Evolutionary conservation across 2,113 vertebrate genomes (phyloP).

Genomic region (Parus major): DNA sequence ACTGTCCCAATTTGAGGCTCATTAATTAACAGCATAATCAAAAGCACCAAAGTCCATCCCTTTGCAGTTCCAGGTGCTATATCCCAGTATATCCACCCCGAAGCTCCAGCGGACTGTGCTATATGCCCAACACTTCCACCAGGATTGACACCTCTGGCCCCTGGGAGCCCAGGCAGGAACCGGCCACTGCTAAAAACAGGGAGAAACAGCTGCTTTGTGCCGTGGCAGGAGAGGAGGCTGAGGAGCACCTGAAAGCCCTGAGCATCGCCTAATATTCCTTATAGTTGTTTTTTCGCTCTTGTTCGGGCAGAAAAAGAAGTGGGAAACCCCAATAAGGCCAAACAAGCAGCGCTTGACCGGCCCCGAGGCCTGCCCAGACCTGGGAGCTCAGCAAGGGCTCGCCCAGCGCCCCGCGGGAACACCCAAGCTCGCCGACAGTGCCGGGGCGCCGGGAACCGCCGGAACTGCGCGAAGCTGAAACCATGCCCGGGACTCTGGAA

Average conservation of each 20-base stretch:
- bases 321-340: not conserved
- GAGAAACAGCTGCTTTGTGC: not conserved
- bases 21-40: not conserved
- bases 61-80: too few relatives aligned
- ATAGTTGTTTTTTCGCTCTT: not conserved
- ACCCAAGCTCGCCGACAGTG: not conserved
- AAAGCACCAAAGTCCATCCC: not conserved
- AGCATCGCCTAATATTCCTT: accelerated
- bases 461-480: accelerated
- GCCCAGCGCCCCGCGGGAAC: accelerated
- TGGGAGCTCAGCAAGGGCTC: accelerated
- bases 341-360: accelerated
- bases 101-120: not conserved
- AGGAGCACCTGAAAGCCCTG: not conserved
- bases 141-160: accelerated
- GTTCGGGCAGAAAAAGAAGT: not conserved
- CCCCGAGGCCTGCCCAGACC: not conserved
- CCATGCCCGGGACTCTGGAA: accelerated
- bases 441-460: accelerated
- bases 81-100: not conserved
- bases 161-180: not conserved
- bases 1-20: not conserved
- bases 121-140: accelerated
- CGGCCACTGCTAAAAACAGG: accelerated
- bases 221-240: accelerated